Percentiles rank a stretch among this genome's conserved stretches.
Evolutionary conservation across 1,140 invertebrate genomes (phyloP).

Genomic region (Dinoponera quadriceps): DNA sequence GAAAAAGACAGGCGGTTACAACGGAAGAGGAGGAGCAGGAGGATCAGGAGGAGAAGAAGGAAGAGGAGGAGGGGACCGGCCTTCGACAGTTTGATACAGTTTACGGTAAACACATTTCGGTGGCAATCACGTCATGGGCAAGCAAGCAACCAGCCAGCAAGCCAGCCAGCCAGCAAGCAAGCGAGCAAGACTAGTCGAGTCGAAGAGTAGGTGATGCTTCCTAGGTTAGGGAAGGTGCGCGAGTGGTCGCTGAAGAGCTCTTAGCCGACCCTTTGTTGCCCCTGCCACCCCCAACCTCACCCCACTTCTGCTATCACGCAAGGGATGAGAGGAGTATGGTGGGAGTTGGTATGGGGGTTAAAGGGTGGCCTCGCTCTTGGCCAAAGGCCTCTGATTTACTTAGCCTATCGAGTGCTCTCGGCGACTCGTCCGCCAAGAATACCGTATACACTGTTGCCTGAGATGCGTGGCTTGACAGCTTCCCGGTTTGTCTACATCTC

Average conservation of each 20-base stretch:
- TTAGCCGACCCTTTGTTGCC: slow-evolving; percentile 83
- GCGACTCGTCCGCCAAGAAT: slow-evolving; percentile 78
- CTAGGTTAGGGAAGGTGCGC: slow-evolving; percentile 79
- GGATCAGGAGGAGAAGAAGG: neutral
- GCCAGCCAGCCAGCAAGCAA: slow-evolving; percentile 59
- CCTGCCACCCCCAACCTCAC: slow-evolving; percentile 70
- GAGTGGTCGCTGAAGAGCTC: slow-evolving; percentile 81
- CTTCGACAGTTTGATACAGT: slow-evolving; percentile 83
- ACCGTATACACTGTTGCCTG: slow-evolving; percentile 39
- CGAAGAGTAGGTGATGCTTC: slow-evolving; percentile 77
- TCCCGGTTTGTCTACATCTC: slow-evolving; percentile 14
- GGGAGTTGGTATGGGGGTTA: slow-evolving; percentile 34
- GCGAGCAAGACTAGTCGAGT: slow-evolving; percentile 59
- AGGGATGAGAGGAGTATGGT: slow-evolving; percentile 11
- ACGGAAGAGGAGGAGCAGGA: slow-evolving; percentile 13
- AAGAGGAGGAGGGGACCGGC: slow-evolving; percentile 24
- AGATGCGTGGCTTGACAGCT: neutral
- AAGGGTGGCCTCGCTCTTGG: slow-evolving; percentile 70
- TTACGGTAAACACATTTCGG: slow-evolving; percentile 84
- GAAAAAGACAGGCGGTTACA: slow-evolving; percentile 71
- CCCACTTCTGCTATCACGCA: slow-evolving; percentile 49
- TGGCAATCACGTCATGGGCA: slow-evolving; percentile 82
- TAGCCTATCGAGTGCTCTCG: slow-evolving; percentile 81
- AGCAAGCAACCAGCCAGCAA: slow-evolving; percentile 70
- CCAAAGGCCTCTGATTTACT: slow-evolving; percentile 83